A percentile compares a stretch with the other conserved stretches of the same genome.
Conservation (phyloP, 2,797 vertebrate species). For the Neosalanx taihuensis region DNA sequence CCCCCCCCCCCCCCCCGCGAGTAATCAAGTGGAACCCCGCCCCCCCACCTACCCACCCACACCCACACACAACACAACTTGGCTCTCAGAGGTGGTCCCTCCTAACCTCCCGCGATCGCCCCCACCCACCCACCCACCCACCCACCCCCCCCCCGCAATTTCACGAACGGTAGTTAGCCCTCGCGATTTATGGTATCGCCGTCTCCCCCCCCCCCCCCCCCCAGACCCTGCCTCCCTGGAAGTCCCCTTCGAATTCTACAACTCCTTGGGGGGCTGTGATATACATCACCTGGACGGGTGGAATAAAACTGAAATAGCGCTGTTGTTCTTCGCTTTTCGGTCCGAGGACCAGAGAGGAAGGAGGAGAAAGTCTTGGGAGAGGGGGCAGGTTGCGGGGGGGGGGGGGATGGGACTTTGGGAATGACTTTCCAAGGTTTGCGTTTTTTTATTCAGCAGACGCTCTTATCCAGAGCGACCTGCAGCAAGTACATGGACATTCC, state of each 20-base stretch:
- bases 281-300: slow-evolving; percentile 25
- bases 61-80: slow-evolving; percentile 45
- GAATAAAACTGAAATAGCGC: slow-evolving; percentile 57
- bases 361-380: slow-evolving; percentile 23
- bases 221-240: slow-evolving; percentile 53
- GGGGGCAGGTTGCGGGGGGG: slow-evolving; percentile 6
- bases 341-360: slow-evolving; percentile 19
- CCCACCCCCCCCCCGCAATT: slow-evolving; percentile 55
- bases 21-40: slow-evolving; percentile 41
- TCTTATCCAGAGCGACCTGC: too few species aligned
- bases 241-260: slow-evolving; percentile 24
- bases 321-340: slow-evolving; percentile 50
- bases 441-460: too few species aligned
- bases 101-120: slow-evolving; percentile 39
- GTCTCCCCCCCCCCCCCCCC: slow-evolving; percentile 7
- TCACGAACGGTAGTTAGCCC: slow-evolving; percentile 61
- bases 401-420: slow-evolving; percentile 44
- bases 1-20: slow-evolving; percentile 47
- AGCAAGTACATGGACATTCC: too few species aligned
- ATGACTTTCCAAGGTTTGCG: slow-evolving; percentile 50
- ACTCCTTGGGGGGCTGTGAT: slow-evolving; percentile 15
- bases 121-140: slow-evolving; percentile 11
- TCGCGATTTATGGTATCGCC: slow-evolving; percentile 53
- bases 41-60: background rate
- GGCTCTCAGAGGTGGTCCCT: slow-evolving; percentile 63